phyloP scores from a whole-genome alignment of 2,888 invertebrate genomes.

The Luperina testacea region DNA sequence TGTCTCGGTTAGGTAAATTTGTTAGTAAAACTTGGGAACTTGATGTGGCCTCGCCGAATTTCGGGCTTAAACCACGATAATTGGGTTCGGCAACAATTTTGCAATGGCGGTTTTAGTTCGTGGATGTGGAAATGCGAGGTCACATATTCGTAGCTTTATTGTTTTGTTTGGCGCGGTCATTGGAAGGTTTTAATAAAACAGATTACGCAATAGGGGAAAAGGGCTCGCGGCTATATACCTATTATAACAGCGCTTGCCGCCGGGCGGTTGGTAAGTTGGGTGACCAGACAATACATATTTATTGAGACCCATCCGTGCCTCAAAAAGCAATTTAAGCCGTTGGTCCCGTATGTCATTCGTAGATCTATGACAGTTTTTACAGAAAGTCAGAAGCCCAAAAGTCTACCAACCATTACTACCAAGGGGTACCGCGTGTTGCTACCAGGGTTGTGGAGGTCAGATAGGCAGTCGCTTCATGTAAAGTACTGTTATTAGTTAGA shows the following conservation, averaged over 20 bases:
- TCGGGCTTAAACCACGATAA: slow-evolving; percentile 75
- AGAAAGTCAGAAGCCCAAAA: neutral
- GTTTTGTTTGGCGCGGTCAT: slow-evolving; percentile 47
- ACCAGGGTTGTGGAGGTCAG: neutral
- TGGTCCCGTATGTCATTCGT: neutral
- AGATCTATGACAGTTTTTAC: neutral
- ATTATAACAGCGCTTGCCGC: neutral
- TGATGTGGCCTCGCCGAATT: slow-evolving; percentile 66
- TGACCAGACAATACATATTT: neutral
- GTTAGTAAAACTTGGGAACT: slow-evolving; percentile 71
- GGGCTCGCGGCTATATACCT: too few species aligned
- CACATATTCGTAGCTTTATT: slow-evolving; percentile 68
- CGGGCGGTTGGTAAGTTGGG: neutral
- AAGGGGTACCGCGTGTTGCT: neutral
- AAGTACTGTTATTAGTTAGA: neutral
- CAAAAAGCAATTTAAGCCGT: neutral
- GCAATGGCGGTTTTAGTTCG: slow-evolving; percentile 69
- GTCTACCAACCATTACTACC: neutral
- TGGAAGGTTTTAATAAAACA: slow-evolving; percentile 46
- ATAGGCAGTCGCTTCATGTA: neutral
- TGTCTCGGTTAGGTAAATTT: slow-evolving; percentile 67
- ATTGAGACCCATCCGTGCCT: neutral
- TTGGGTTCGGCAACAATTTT: slow-evolving; percentile 83
- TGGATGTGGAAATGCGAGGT: slow-evolving; percentile 59
- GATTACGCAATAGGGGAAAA: slow-evolving; percentile 11